Percentiles rank a stretch among this genome's conserved stretches.
These are phyloP conservation scores for Lerista edwardsae DNA, from an alignment of 2,797 vertebrate genomes.

Conservation along the genomic window DNA sequence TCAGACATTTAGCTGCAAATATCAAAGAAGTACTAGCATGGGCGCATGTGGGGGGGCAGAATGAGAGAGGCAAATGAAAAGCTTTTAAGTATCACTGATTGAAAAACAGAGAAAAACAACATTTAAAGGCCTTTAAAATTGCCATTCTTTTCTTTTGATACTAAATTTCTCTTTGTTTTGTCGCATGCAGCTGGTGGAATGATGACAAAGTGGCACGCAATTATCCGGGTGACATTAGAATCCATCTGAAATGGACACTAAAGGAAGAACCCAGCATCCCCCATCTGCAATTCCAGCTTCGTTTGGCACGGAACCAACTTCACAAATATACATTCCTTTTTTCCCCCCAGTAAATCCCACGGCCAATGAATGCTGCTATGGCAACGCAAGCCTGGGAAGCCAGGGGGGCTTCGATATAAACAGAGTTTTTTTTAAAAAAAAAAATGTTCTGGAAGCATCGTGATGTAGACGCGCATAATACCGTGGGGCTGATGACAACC, in stretches of 20 bases:
- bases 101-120: constrained; percentile 78
- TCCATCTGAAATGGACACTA: constrained; percentile 82
- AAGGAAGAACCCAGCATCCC: constrained; percentile 73
- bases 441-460: constrained; percentile 60
- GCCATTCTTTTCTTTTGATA: constrained; percentile 71
- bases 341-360: constrained; percentile 60
- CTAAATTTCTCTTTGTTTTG: constrained; percentile 80
- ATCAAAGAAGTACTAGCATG: constrained; percentile 39
- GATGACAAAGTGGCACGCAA: constrained; percentile 75
- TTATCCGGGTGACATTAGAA: constrained; percentile 77
- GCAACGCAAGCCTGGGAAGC: constrained; percentile 63
- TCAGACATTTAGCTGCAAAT: constrained; percentile 58
- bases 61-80: constrained; percentile 65
- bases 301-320: constrained; percentile 75
- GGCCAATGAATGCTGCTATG: constrained; percentile 71
- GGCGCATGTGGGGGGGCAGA: constrained; percentile 26
- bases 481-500: constrained; percentile 47
- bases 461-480: constrained; percentile 46
- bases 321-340: constrained; percentile 66
- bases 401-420: constrained; percentile 52
- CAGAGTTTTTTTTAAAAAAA: constrained; percentile 68
- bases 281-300: constrained; percentile 74
- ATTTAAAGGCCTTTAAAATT: constrained; percentile 81
- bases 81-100: constrained; percentile 77
- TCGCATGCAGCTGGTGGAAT: constrained; percentile 77